These are phyloP conservation scores for Escarpia spicata DNA, from an alignment of 2,888 invertebrate species.

Conservation along the genomic window DNA sequence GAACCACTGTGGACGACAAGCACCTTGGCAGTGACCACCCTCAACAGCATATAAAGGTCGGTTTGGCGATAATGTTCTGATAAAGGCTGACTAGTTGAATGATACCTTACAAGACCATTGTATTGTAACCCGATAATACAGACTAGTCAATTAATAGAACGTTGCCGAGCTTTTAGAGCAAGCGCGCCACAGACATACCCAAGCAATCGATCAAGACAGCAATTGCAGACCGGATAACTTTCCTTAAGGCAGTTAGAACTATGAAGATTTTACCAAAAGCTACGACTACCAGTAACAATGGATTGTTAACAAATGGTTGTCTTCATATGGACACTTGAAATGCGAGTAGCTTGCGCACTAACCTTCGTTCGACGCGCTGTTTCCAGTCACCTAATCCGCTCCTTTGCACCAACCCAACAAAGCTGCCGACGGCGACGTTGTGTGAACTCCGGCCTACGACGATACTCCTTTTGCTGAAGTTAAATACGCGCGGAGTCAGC, in stretches of 20 bases:
- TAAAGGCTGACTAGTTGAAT: no score
- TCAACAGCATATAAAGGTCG: no score
- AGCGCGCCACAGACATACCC: background rate
- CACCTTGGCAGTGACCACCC: no score
- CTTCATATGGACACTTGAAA: background rate
- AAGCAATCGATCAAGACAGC: background rate
- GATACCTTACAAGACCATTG: no score
- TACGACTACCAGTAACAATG: background rate
- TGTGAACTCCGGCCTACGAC: background rate
- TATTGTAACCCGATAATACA: no score
- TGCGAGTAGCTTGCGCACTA: background rate
- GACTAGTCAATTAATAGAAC: no score
- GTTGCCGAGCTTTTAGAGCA: no score
- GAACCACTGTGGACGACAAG: no score
- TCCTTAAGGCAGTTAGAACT: background rate
- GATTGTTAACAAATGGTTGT: background rate
- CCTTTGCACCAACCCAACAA: background rate
- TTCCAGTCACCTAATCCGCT: background rate
- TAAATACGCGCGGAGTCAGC: background rate
- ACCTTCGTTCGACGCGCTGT: background rate
- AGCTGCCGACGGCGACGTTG: background rate
- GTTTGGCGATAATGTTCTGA: no score
- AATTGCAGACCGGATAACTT: background rate
- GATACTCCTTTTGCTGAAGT: background rate
- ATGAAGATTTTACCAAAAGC: background rate